Evolutionary conservation across 2,888 invertebrate genomes (phyloP).

Genomic region (Acronicta alni): DNA sequence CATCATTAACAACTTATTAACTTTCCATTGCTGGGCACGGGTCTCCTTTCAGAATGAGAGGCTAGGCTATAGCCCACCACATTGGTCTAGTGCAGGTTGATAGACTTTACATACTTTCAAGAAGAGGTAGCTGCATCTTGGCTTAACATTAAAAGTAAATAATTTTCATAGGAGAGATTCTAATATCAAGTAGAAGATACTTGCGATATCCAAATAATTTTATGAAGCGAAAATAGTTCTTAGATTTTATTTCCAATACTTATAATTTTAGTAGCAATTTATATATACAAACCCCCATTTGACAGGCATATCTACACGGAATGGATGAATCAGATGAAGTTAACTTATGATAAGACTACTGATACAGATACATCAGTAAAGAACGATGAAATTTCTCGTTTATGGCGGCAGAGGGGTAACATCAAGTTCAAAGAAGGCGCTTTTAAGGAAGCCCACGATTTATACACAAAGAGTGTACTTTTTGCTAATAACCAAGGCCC

Average conservation of each 20-base stretch:
- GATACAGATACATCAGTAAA: slow-evolving; percentile 76
- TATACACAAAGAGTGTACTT: slow-evolving; percentile 90
- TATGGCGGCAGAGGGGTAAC: slow-evolving; percentile 89
- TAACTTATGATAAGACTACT: slow-evolving; percentile 67
- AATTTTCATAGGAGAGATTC: no score
- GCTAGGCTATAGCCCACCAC: no score
- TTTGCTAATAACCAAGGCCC: slow-evolving; percentile 88
- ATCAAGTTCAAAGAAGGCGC: slow-evolving; percentile 87
- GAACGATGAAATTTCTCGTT: slow-evolving; percentile 73
- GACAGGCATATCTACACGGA: slow-evolving; percentile 76
- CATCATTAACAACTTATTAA: no score
- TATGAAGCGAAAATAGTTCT: no score
- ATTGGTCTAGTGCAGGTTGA: no score
- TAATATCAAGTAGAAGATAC: no score
- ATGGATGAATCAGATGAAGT: slow-evolving; percentile 79
- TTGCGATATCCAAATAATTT: no score
- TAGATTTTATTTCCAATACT: background rate
- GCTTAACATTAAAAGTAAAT: no score
- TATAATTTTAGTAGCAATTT: background rate
- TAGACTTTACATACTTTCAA: no score
- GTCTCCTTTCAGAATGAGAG: no score
- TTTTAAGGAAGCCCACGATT: slow-evolving; percentile 86
- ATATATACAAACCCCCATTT: background rate
- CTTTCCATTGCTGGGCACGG: no score
- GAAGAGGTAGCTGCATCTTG: no score